Base-by-base conservation (phyloP, 1,140 invertebrate genomes). In the Drosophila athabasca region DNA sequence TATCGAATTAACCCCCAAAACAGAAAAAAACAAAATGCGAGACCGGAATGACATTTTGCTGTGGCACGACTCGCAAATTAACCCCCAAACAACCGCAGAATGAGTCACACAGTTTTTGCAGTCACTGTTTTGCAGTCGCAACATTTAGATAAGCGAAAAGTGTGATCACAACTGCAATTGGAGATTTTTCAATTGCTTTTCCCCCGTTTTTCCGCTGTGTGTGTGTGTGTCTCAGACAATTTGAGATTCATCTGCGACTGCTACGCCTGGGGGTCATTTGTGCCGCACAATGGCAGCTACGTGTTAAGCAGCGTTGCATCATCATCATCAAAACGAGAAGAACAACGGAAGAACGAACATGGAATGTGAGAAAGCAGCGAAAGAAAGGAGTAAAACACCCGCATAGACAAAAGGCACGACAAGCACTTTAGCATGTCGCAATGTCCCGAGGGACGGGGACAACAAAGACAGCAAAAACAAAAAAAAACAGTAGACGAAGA, bases 341-440 rank as follows among this genome's bases (percentile, higher is more conserved):
- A 48, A 59, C 41, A 45, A 35, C 9, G 7, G 9, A 54, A 31
- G 45, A 60, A 64, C 43, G 53, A 57, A 17, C 43, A 39, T 41
- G 35, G 50, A 49, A 31, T 22, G 7, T 6, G 49, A 48, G 41
- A 58, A 77, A 59, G 66, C 43, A 72, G 35, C 48, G 39, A 22
- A 64, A 57, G 70, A 44, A 57, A 54, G 15, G 31, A 31, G 54
- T 29, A 43, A 60, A 58, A 68, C 45, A 49, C 64, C 64, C 77
- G 58, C 69, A 57, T 55, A 80, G 77, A 83, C 80, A 89, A 85
- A 78, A 81, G 35, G 87, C 81, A 76, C 69, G 84, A 89, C 84
- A 81, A 89, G 85, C 84, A 89, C 84, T 88, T 88, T 89, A 89
- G 79, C 83, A 87, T 87, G 83, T 87, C 79, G 79, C 79, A 62